These are phyloP conservation scores for Luidia sarsii DNA, from an alignment of 53 echinoderm and acorn worm species.

Conservation along the genomic window DNA sequence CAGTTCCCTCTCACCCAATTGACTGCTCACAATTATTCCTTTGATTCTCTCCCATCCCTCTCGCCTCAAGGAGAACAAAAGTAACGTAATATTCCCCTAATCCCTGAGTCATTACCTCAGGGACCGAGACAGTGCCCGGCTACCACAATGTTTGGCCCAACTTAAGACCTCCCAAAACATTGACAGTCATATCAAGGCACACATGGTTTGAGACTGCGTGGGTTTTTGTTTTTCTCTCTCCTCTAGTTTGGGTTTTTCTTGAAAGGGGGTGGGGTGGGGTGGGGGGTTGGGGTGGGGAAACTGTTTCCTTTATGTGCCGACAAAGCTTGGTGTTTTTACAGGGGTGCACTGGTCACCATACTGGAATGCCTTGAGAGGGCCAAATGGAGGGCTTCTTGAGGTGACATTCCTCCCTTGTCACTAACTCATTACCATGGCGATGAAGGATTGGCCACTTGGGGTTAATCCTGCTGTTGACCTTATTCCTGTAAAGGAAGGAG, in stretches of 20 bases:
- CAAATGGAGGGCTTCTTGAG: background rate
- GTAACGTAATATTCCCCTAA: constrained; percentile 11
- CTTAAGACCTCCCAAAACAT: constrained; percentile 48
- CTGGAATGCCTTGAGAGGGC: background rate
- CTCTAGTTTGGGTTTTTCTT: background rate
- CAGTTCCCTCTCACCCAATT: too few relatives aligned
- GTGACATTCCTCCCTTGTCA: constrained; percentile 53
- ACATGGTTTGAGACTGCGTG: constrained; percentile 6
- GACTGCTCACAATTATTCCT: too few relatives aligned
- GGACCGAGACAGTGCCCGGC: constrained; percentile 24
- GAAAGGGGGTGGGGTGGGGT: background rate
- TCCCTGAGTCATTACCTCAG: constrained; percentile 41
- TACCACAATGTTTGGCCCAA: constrained; percentile 51
- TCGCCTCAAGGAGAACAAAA: too few relatives aligned
- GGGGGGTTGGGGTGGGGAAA: background rate
- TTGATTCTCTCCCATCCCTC: too few relatives aligned
- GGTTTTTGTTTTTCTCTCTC: background rate
- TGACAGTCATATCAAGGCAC: constrained; percentile 42
- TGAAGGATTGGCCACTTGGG: constrained; percentile 51
- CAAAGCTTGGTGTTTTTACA: constrained; percentile 22
- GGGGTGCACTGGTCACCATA: constrained; percentile 1
- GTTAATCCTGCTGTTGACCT: constrained; percentile 42
- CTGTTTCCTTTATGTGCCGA: background rate
- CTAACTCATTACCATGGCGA: constrained; percentile 56
- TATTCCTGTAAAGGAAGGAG: too few relatives aligned